phyloP scores from a whole-genome alignment of 2,888 invertebrate species.

The Zonitis immaculata region DNA sequence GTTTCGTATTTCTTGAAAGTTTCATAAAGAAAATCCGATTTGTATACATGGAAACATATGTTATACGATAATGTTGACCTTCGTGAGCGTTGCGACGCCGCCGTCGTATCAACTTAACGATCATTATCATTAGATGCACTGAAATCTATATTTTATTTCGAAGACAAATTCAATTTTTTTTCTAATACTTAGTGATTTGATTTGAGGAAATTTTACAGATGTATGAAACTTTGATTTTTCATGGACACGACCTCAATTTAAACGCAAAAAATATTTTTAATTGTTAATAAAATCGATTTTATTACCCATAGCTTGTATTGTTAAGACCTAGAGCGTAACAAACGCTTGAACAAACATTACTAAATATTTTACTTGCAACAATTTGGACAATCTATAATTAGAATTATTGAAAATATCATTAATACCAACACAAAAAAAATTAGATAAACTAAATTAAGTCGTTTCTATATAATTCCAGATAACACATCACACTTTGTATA shows the following conservation, averaged over 20 bases:
- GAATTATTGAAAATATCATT: no score
- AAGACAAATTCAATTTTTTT: no score
- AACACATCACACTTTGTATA: no score
- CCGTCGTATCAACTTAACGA: not conserved
- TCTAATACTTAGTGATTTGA: slow-evolving; percentile 4
- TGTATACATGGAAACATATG: not conserved
- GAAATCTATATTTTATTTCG: not conserved
- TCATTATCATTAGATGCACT: not conserved
- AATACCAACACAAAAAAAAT: no score
- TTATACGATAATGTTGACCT: not conserved
- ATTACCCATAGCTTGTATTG: not conserved
- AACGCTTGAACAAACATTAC: not conserved
- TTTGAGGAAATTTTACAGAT: not conserved
- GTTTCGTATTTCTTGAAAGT: not conserved
- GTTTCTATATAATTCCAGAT: no score
- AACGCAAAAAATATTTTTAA: not conserved
- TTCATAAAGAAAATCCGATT: not conserved
- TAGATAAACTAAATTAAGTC: no score
- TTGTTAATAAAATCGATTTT: not conserved
- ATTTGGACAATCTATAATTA: no score
- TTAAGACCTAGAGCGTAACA: not conserved
- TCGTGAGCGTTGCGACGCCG: not conserved
- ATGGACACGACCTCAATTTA: not conserved
- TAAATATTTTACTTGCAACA: not conserved
- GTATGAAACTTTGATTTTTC: slow-evolving; percentile 5